Conservation (phyloP, 2,888 invertebrate genomes). For the Aphidoletes aphidimyza region DNA sequence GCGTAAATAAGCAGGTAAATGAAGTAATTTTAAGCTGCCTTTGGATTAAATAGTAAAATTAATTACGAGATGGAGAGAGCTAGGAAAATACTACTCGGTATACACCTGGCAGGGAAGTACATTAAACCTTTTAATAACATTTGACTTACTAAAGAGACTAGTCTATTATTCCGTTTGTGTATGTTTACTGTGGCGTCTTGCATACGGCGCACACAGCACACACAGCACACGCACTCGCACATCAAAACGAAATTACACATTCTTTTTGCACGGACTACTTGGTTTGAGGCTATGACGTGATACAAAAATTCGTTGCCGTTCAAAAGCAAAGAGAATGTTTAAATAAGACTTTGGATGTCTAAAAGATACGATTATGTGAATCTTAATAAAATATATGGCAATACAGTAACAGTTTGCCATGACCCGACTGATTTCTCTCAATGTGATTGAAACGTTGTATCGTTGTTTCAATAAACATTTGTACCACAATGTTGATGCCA, state of each 20-base stretch:
- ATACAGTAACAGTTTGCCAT: too few species aligned
- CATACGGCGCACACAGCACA: too few species aligned
- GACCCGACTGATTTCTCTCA: too few species aligned
- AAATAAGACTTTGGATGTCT: background rate
- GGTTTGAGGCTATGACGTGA: background rate
- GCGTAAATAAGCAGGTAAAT: conserved; percentile 11
- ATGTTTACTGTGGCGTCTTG: background rate
- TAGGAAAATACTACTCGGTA: background rate
- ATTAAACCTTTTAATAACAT: conserved; percentile 33
- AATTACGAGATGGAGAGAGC: conserved; percentile 26
- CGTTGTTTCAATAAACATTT: too few species aligned
- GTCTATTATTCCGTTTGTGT: conserved; percentile 4
- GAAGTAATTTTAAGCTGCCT: conserved; percentile 48
- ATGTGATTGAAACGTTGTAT: too few species aligned
- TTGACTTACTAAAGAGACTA: conserved; percentile 24
- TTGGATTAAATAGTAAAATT: conserved; percentile 42
- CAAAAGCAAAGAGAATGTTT: background rate
- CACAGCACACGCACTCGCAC: too few species aligned
- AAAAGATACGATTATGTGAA: conserved; percentile 18
- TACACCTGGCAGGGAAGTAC: background rate
- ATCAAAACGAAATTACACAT: background rate
- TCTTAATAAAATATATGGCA: too few species aligned
- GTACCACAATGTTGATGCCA: too few species aligned
- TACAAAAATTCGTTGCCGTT: background rate
- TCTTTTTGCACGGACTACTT: background rate